Percentiles rank a stretch among this genome's conserved stretches.
These are phyloP conservation scores for Plebejus melissa DNA, from an alignment of 2,888 invertebrate species.

Conservation along the genomic window DNA sequence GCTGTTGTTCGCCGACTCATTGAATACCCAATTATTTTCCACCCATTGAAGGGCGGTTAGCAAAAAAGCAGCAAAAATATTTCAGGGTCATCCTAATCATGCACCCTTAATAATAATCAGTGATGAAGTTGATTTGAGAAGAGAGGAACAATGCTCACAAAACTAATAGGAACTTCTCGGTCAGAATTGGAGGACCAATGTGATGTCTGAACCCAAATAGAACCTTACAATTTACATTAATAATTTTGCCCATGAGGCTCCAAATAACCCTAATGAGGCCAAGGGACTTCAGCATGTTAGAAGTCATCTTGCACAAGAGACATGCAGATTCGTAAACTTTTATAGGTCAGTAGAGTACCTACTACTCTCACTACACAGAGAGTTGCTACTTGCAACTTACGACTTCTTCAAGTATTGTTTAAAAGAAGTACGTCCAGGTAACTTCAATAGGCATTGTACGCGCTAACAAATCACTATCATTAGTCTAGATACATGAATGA, in stretches of 20 bases:
- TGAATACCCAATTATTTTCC: not conserved
- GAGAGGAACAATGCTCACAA: not conserved
- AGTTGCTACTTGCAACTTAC: no score
- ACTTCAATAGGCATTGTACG: not conserved
- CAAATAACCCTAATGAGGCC: not conserved
- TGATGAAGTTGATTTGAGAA: no score
- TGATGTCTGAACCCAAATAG: not conserved
- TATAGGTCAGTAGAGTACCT: no score
- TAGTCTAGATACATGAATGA: conserved; percentile 20
- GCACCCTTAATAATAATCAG: not conserved
- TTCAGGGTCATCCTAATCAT: not conserved
- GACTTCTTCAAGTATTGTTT: not conserved
- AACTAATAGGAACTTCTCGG: not conserved
- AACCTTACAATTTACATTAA: not conserved
- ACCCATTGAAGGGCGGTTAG: not conserved
- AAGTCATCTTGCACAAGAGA: not conserved
- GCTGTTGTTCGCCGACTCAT: not conserved
- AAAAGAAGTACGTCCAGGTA: not conserved
- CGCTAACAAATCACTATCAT: conserved; percentile 4
- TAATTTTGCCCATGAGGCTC: not conserved
- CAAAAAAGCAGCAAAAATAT: not conserved
- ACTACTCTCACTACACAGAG: no score
- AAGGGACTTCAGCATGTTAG: not conserved
- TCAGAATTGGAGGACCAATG: not conserved
- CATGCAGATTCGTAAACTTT: no score